Evolutionary conservation across 2,797 vertebrate species (phyloP).

Genomic region (Darevskia mixta): DNA sequence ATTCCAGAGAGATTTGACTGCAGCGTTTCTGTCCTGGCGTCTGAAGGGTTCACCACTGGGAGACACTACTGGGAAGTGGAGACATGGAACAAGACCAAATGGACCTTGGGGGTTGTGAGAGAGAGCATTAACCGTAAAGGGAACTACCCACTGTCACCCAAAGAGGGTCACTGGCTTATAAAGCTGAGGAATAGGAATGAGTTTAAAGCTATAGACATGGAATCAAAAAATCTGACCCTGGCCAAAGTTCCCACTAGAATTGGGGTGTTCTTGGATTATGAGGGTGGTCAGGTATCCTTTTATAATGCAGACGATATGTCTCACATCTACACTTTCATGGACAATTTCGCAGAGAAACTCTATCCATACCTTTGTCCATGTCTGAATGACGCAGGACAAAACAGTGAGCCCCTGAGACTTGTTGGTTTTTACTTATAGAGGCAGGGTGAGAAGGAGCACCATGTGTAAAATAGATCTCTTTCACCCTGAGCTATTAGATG

Average conservation of each 20-base stretch:
- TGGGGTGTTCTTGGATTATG: conserved; percentile 75
- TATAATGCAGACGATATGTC: conserved; percentile 57
- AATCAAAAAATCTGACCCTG: conserved; percentile 53
- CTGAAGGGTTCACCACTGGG: conserved; percentile 77
- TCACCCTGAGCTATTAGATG: no score
- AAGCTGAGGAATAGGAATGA: conserved; percentile 71
- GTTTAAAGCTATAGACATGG: conserved; percentile 73
- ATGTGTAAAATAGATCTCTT: background rate
- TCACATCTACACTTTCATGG: conserved; percentile 76
- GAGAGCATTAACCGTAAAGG: conserved; percentile 72
- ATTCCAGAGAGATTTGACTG: conserved; percentile 78
- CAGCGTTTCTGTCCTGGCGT: conserved; percentile 75
- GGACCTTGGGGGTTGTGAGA: conserved; percentile 77
- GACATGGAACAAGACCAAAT: conserved; percentile 74
- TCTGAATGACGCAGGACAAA: conserved; percentile 74
- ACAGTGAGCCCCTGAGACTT: conserved; percentile 72
- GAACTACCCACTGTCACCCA: conserved; percentile 74
- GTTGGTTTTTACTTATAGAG: conserved; percentile 24
- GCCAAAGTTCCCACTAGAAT: conserved; percentile 50
- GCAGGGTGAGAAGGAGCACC: background rate
- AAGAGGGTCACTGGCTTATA: conserved; percentile 80
- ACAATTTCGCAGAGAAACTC: conserved; percentile 71
- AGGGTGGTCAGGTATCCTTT: conserved; percentile 77
- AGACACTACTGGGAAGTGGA: conserved; percentile 79
- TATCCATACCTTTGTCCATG: conserved; percentile 80